Evolutionary conservation across 2,888 invertebrate genomes (phyloP), one percentile per base, ranked within the genome.

Genomic region (Drymonia ruficornis): DNA sequence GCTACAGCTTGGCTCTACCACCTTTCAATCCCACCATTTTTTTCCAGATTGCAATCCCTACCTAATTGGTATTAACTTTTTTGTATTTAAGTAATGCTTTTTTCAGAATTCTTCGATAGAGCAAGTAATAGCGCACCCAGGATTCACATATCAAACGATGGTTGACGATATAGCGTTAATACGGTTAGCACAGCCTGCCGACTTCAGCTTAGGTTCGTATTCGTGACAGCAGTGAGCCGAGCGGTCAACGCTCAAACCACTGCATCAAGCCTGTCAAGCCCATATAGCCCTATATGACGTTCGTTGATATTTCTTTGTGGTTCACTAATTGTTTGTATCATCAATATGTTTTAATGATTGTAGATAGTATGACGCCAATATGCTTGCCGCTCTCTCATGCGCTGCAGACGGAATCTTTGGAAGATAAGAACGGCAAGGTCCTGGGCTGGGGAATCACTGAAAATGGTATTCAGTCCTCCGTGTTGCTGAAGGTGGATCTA

Each of bases 401-500:
- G 0, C 61, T 93, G 0, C 80, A 84, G 71, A 64, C 31, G 0
- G 76, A 82, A 56, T 58, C 72, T 7, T 56, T 86, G 47, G 74
- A 71, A 1, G 85, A 83, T 0, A 38, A 67, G 42, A 70, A 81
- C 61, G 87, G 85, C 0, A 70, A 79, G 0, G 94, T 94, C 1
- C 92, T 94, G 0, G 95, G 94, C 0, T 94, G 94, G 94, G 94
- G 95, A 13, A 80, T 89, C 18, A 94, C 94, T 0, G 94, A 94
- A 60, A 67, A 73, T 0, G 89, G 89, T 0, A 50, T 86, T 1
- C 84, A 86, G 43, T 93, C 93, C 1, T 76, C 86, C 0, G 87
- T 86, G 11, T 78, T 94, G 18, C 81, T 93, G 4, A 87, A 84
- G 31, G 92, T 93, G 0, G 79, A 78, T 0, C 56, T 94, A 7